Conservation (phyloP, 2,113 vertebrate species). For the Paratilapia polleni region DNA sequence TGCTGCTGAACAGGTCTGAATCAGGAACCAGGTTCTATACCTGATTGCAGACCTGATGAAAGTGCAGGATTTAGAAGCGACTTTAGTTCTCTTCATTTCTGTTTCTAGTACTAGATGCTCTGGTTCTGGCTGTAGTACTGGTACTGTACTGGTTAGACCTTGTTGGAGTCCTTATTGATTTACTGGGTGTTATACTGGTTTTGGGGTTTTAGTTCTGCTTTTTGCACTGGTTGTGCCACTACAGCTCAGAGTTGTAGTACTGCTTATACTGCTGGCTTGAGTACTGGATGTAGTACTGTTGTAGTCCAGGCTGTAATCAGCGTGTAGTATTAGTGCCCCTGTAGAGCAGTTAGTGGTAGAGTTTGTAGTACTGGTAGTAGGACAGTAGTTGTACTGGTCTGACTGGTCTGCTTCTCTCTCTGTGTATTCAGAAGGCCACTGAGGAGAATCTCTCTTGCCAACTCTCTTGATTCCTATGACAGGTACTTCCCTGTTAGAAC, state of each 20-base stretch:
- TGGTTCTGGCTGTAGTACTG: neutral
- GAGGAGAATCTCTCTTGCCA: conserved; percentile 84
- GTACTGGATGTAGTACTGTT: neutral
- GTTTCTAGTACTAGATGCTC: neutral
- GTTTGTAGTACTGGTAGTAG: neutral
- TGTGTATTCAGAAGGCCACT: conserved; percentile 81
- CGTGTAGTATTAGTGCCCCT: neutral
- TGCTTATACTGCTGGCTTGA: neutral
- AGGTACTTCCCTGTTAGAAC: conserved; percentile 69
- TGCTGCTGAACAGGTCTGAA: neutral
- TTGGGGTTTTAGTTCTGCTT: neutral
- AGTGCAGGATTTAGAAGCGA: neutral
- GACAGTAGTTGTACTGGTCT: neutral
- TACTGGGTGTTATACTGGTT: neutral
- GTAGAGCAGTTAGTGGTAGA: neutral
- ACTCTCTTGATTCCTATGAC: conserved; percentile 82
- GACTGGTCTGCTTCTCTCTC: neutral
- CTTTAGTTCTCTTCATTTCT: neutral
- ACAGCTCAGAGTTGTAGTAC: neutral
- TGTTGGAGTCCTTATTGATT: neutral
- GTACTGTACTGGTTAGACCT: neutral
- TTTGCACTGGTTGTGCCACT: neutral
- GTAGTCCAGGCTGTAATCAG: neutral
- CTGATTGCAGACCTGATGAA: neutral
- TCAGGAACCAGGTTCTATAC: neutral